A percentile compares a stretch with the other conserved stretches of the same genome.
phyloP scores from a whole-genome alignment of 2,888 invertebrate genomes.

The Hofmannophila pseudospretella region DNA sequence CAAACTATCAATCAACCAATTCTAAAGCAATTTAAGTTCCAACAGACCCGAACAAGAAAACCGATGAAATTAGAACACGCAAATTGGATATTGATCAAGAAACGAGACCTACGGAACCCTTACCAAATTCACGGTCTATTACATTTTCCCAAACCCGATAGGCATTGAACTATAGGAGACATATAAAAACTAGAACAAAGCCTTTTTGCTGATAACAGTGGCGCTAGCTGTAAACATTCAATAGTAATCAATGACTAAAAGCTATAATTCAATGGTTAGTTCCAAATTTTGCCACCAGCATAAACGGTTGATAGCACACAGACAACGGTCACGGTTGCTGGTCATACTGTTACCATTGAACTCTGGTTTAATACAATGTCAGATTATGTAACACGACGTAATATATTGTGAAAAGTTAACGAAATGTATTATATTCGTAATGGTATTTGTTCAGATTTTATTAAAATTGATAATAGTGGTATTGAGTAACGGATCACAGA shows the following conservation, averaged over 20 bases:
- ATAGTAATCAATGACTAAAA: not conserved
- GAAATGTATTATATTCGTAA: not conserved
- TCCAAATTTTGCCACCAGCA: not conserved
- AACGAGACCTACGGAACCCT: not conserved
- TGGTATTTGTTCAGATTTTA: not conserved
- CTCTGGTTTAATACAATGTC: constrained; percentile 28
- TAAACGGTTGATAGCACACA: not conserved
- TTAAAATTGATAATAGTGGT: not conserved
- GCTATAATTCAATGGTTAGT: not conserved
- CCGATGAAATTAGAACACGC: not conserved
- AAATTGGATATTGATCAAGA: not conserved
- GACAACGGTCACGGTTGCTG: constrained; percentile 15
- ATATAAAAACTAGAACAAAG: constrained; percentile 1
- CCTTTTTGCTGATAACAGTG: not conserved
- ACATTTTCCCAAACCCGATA: constrained; percentile 8
- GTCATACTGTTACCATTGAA: constrained; percentile 22
- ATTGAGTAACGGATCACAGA: too few relatives aligned
- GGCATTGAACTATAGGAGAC: constrained; percentile 4
- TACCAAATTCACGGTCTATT: not conserved
- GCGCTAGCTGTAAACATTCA: not conserved
- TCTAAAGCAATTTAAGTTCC: not conserved
- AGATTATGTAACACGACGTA: constrained; percentile 13
- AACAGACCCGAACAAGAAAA: not conserved
- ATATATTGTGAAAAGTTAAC: constrained; percentile 3
- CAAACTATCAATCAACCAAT: too few relatives aligned